A percentile compares a stretch with the other conserved stretches of the same genome.
Evolutionary conservation across 2,797 vertebrate genomes (phyloP).

Genomic region (Hippoglossus hippoglossus): DNA sequence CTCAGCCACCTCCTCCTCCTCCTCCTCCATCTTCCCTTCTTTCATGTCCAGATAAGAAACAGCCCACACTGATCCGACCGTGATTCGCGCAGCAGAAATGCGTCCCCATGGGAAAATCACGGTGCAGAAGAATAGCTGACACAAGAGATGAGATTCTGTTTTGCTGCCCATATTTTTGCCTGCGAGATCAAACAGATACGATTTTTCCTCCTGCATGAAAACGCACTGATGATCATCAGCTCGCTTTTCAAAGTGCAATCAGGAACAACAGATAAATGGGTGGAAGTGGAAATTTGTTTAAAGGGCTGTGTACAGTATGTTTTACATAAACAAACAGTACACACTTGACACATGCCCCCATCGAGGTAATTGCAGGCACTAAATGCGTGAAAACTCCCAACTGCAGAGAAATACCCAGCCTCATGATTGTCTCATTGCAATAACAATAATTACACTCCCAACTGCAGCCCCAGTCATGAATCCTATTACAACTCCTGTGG

Average conservation of each 20-base stretch:
- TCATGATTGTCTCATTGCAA: constrained; percentile 56
- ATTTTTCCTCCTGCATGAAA: constrained; percentile 68
- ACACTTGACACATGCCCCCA: constrained; percentile 47
- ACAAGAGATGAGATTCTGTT: constrained; percentile 79
- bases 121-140: constrained; percentile 79
- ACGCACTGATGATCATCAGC: constrained; percentile 52
- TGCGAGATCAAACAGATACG: constrained; percentile 76
- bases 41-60: constrained; percentile 82
- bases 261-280: constrained; percentile 55
- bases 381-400: constrained; percentile 39
- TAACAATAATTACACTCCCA: constrained; percentile 61
- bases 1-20: constrained; percentile 7
- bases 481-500: constrained; percentile 58
- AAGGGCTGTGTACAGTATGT: constrained; percentile 27
- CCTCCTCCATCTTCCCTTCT: constrained; percentile 61
- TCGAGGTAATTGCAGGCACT: constrained; percentile 32
- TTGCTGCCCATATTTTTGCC: constrained; percentile 78
- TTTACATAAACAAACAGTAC: constrained; percentile 66
- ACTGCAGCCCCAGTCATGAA: constrained; percentile 54
- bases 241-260: constrained; percentile 64
- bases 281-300: constrained; percentile 52
- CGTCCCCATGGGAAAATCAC: constrained; percentile 78
- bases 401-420: constrained; percentile 38
- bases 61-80: constrained; percentile 76
- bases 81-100: constrained; percentile 78